Conservation (phyloP, 2,888 invertebrate species). For the Hydroisotoma schaefferi region DNA sequence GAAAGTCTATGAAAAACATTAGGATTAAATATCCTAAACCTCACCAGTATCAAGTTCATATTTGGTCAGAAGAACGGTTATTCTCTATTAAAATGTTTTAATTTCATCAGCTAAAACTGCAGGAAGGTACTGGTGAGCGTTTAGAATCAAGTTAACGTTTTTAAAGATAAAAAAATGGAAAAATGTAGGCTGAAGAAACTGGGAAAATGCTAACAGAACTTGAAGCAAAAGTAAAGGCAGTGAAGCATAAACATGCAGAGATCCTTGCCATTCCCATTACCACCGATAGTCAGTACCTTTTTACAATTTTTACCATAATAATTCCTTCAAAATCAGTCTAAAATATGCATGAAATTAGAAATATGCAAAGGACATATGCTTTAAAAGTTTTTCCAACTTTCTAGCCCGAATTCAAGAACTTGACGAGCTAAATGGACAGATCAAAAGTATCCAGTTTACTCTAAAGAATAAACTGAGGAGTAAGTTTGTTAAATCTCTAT, state of each 20-base stretch:
- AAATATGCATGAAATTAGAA: too few relatives aligned
- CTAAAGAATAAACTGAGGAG: constrained; percentile 59
- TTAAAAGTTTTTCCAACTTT: constrained; percentile 7
- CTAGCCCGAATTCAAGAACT: constrained; percentile 59
- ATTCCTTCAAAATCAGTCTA: not conserved
- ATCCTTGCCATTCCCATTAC: constrained; percentile 56
- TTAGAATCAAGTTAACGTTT: not conserved
- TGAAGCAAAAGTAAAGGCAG: constrained; percentile 51
- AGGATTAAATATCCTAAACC: too few relatives aligned
- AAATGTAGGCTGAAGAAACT: constrained; percentile 52
- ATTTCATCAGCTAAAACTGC: too few relatives aligned
- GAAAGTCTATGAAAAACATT: too few relatives aligned
- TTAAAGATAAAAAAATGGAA: not conserved
- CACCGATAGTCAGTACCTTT: constrained; percentile 53
- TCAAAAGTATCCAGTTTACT: constrained; percentile 57
- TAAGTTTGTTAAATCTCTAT: not conserved
- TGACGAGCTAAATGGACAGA: constrained; percentile 58
- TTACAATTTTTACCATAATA: not conserved
- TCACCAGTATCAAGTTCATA: too few relatives aligned
- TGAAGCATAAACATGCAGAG: constrained; percentile 56
- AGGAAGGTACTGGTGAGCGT: too few relatives aligned
- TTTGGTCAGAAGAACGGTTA: too few relatives aligned
- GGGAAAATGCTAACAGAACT: constrained; percentile 52
- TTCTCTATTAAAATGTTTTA: too few relatives aligned
- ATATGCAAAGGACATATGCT: too few relatives aligned